Conservation (phyloP, 2,888 invertebrate species). For the Eupeodes latifasciatus region DNA sequence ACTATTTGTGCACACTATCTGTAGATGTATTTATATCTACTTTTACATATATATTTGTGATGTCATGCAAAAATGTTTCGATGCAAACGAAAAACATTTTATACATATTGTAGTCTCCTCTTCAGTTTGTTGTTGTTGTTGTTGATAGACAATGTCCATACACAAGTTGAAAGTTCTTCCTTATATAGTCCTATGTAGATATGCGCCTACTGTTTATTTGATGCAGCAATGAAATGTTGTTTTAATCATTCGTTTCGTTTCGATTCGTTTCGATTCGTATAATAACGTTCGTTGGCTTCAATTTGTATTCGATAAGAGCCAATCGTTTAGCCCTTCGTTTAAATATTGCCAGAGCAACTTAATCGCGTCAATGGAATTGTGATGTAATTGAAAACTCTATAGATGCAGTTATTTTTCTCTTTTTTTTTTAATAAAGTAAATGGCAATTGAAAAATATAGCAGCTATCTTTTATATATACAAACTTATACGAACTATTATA, state of each 20-base stretch:
- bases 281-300: slow-evolving; percentile 17
- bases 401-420: slow-evolving; percentile 28
- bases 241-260: slow-evolving; percentile 24
- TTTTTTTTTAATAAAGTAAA: slow-evolving; percentile 32
- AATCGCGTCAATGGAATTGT: slow-evolving; percentile 65
- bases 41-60: not conserved
- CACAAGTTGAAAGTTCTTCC: not conserved
- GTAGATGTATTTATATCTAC: not conserved
- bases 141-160: not conserved
- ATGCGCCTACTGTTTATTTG: not conserved
- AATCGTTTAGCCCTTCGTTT: slow-evolving; percentile 51
- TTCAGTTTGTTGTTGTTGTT: not conserved
- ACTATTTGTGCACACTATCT: not conserved
- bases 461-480: not conserved
- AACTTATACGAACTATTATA: not conserved
- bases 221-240: slow-evolving; percentile 24
- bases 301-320: slow-evolving; percentile 43
- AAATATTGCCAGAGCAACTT: slow-evolving; percentile 63
- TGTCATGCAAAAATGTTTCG: slow-evolving; percentile 14
- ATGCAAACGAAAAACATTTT: slow-evolving; percentile 22
- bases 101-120: slow-evolving; percentile 18
- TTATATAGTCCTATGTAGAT: not conserved
- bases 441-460: slow-evolving; percentile 29
- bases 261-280: no score
- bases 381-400: slow-evolving; percentile 56